phyloP scores from a whole-genome alignment of 2,797 vertebrate genomes.

The Pygocentrus nattereri region DNA sequence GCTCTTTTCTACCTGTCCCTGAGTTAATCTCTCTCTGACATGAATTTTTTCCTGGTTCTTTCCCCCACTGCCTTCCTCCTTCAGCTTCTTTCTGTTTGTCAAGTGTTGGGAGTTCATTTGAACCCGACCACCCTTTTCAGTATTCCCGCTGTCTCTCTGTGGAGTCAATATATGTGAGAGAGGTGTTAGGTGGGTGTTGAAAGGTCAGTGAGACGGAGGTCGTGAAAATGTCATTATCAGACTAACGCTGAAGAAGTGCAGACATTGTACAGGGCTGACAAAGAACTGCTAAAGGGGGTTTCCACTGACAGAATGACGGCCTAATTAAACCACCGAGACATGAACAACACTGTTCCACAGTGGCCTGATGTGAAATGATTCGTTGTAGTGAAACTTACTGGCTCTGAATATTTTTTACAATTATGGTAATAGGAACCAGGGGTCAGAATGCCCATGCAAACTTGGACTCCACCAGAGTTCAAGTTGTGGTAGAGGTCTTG shows the following conservation, averaged over 20 bases:
- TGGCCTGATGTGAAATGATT: no score
- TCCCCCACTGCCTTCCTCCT: background rate
- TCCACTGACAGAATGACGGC: background rate
- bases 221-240: background rate
- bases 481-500: no score
- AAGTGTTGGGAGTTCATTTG: background rate
- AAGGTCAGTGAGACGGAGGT: background rate
- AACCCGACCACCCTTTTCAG: background rate
- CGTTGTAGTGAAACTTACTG: no score
- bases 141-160: background rate
- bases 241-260: background rate
- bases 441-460: no score
- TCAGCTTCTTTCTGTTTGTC: background rate
- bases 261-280: background rate
- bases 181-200: background rate
- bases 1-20: no score
- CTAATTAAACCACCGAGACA: background rate
- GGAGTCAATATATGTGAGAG: background rate
- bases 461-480: no score
- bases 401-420: no score
- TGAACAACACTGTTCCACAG: no score
- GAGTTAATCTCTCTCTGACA: no score
- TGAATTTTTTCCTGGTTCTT: no score
- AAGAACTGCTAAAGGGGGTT: background rate
- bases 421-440: no score